These are phyloP conservation scores for Borostomias antarcticus DNA, from an alignment of 2,797 vertebrate genomes.

Conservation along the genomic window DNA sequence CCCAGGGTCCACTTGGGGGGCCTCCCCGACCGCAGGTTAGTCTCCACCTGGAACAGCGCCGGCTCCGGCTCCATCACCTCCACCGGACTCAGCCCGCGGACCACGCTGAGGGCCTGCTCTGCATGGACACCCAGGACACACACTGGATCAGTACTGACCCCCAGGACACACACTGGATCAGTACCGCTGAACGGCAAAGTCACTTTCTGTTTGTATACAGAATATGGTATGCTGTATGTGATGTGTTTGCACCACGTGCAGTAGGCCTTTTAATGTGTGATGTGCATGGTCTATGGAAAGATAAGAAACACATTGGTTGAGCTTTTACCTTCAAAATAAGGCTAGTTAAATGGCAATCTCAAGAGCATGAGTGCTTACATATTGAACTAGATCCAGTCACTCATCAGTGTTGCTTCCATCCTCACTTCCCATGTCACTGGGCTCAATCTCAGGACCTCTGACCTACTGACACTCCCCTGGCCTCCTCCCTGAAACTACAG, in stretches of 20 bases:
- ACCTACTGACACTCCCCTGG: too few relatives aligned
- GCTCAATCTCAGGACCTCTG: too few relatives aligned
- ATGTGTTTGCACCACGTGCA: background rate
- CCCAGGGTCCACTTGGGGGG: conserved; percentile 90
- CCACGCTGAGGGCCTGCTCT: conserved; percentile 92
- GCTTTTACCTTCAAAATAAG: too few relatives aligned
- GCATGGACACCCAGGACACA: conserved; percentile 57
- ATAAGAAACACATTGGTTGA: background rate
- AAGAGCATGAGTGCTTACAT: too few relatives aligned
- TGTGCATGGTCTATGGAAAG: background rate
- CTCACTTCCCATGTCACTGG: too few relatives aligned
- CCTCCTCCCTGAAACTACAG: too few relatives aligned
- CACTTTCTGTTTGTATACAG: background rate
- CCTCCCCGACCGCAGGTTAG: conserved; percentile 85
- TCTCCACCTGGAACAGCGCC: conserved; percentile 89
- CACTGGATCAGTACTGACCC: conserved; percentile 5
- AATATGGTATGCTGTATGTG: background rate
- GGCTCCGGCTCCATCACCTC: conserved; percentile 88
- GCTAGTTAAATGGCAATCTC: too few relatives aligned
- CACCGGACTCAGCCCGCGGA: conserved; percentile 83
- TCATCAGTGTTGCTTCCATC: too few relatives aligned
- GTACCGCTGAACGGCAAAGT: too few relatives aligned
- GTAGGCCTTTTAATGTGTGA: background rate
- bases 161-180: background rate
- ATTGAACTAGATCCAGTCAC: too few relatives aligned